Evolutionary conservation across 2,113 vertebrate genomes (phyloP), one percentile per base, ranked within the genome.

Genomic region (Microtus ochrogaster): DNA sequence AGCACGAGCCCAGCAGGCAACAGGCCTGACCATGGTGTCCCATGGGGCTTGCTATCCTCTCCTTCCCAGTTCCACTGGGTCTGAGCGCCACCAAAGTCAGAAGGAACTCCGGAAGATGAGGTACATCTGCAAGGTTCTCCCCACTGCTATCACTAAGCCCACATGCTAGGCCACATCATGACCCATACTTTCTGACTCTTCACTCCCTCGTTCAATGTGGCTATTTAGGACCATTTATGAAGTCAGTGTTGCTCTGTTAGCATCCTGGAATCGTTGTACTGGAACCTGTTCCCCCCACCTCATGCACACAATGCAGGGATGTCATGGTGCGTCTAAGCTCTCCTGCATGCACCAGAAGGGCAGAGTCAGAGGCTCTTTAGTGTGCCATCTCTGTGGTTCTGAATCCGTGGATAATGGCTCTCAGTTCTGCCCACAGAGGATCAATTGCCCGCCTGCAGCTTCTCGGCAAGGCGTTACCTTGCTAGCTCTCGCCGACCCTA

Each of bases 131-230:
- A 11, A 12, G 17, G 65, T 14, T 10, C 52, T 74, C 66, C 28
- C 52, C 36, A 16, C 36, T 49, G n/a, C 47, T 19, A 12, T 13
- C 76, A 47, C 5, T 17, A 1, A 14, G 10, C 52, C 77, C 5
- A 3, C 17, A 76, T 28, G 3, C 58, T 39, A 52, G 55, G n/a
- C 33, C 6, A 52, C 39, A 73, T 55, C 52, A 0, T 0, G 65
- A 66, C 30, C 36, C 52, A 52, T 36, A 6, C 68, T 70, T 65
- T 36, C 92, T 63, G 74, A 55, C 41, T 16, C 65, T 26, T 52
- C 49, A 17, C 19, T 6, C 0, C 12, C 3, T 16, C 1, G 4
- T 9, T 66, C 39, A 3, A 3, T 2, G 28, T 2, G 6, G 30
- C 39, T 41, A 47, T 13, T 52, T 19, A 47, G 41, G 41, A 68